phyloP scores from a whole-genome alignment of 2,113 vertebrate genomes.

The Rhinoderma darwinii region DNA sequence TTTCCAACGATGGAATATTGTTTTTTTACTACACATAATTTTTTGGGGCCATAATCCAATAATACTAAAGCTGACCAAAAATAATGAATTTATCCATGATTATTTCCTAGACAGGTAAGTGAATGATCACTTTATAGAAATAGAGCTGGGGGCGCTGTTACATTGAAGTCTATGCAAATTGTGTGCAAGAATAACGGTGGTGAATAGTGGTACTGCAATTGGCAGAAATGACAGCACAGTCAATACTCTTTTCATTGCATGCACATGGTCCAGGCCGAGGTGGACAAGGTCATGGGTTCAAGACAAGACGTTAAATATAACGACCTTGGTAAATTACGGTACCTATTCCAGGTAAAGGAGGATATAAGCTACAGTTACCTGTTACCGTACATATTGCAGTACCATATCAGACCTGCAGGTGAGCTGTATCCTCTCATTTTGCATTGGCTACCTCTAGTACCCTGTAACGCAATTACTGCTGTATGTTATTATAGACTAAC shows the following conservation, averaged over 20 bases:
- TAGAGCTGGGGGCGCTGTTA: background rate
- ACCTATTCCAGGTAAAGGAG: constrained; percentile 83
- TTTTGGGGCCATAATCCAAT: background rate
- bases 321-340: constrained; percentile 83
- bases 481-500: background rate
- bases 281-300: constrained; percentile 87
- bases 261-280: constrained; percentile 78
- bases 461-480: background rate
- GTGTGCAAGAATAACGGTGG: too few relatives aligned
- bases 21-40: background rate
- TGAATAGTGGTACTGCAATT: background rate
- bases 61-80: background rate
- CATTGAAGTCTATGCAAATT: background rate
- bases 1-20: background rate
- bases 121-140: background rate
- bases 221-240: too few relatives aligned
- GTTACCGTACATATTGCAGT: background rate
- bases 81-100: background rate
- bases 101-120: constrained; percentile 16
- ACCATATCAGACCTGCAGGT: background rate
- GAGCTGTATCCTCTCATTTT: background rate
- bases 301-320: constrained; percentile 83
- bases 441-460: background rate
- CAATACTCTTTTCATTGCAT: background rate
- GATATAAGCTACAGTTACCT: background rate